Percentiles rank a stretch among this genome's conserved stretches.
These are phyloP conservation scores for Silurus asotus DNA, from an alignment of 2,113 vertebrate species.

Conservation along the genomic window DNA sequence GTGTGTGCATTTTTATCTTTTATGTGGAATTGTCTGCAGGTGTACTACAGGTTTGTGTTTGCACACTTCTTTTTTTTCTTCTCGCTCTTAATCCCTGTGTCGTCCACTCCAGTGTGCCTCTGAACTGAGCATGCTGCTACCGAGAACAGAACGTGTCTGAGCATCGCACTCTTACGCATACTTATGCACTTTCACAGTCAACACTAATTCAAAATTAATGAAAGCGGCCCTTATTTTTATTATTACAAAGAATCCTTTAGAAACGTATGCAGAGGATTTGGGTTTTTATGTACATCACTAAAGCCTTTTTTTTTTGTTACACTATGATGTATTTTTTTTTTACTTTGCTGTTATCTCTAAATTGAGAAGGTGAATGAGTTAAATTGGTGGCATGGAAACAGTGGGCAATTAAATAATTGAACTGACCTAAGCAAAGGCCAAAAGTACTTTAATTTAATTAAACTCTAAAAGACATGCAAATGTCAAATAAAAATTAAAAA, in stretches of 20 bases:
- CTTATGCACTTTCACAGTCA: slow-evolving; percentile 67
- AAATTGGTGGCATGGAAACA: neutral
- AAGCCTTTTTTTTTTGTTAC: neutral
- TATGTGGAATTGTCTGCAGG: slow-evolving; percentile 51
- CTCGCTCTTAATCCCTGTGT: slow-evolving; percentile 70
- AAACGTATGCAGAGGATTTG: neutral
- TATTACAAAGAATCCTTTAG: neutral
- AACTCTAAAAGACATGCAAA: neutral
- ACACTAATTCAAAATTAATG: slow-evolving; percentile 59
- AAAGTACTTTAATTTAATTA: neutral
- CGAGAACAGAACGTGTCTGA: slow-evolving; percentile 67
- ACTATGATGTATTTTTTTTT: neutral
- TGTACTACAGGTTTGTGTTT: slow-evolving; percentile 63
- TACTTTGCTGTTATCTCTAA: neutral
- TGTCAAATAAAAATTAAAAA: neutral
- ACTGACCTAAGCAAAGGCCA: neutral
- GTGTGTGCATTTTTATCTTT: neutral
- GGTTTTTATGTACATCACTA: neutral
- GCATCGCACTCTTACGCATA: slow-evolving; percentile 67
- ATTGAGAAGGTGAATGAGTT: neutral
- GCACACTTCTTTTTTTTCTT: slow-evolving; percentile 45
- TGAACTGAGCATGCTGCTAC: slow-evolving; percentile 54
- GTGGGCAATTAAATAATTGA: neutral
- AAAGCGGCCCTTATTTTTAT: slow-evolving; percentile 18
- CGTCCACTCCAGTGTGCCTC: slow-evolving; percentile 71